Conservation (phyloP, 2,113 vertebrate species). For the Potamarius usumacintae region DNA sequence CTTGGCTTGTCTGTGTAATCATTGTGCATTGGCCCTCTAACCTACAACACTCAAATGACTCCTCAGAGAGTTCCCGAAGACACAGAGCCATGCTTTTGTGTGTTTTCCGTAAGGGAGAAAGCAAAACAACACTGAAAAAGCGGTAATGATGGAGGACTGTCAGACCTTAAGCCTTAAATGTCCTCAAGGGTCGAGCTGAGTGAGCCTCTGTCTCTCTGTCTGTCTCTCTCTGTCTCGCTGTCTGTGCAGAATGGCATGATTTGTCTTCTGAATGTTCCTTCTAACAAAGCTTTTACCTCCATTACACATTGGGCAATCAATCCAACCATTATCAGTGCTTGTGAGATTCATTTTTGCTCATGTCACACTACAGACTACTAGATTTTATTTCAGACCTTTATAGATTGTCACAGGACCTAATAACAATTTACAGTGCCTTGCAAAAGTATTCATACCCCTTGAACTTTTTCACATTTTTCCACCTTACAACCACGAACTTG, state of each 20-base stretch:
- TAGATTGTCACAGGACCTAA: neutral
- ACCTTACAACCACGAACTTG: too few relatives aligned
- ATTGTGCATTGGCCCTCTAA: neutral
- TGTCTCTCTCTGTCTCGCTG: constrained; percentile 1
- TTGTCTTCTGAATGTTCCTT: constrained; percentile 27
- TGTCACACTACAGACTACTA: neutral
- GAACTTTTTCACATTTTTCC: too few relatives aligned
- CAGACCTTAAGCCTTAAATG: constrained; percentile 22
- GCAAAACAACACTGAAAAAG: constrained; percentile 28
- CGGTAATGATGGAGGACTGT: constrained; percentile 40
- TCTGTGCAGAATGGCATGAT: constrained; percentile 6
- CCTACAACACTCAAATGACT: constrained; percentile 7
- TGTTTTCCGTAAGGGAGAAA: neutral
- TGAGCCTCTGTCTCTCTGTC: neutral
- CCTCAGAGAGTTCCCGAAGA: neutral
- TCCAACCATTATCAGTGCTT: constrained; percentile 18
- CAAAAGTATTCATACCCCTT: too few relatives aligned
- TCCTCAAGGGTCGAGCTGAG: neutral
- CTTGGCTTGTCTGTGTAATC: constrained; percentile 33
- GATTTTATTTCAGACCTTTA: neutral
- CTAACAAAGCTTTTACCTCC: constrained; percentile 31
- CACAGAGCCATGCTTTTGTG: constrained; percentile 7
- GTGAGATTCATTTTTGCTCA: constrained; percentile 1
- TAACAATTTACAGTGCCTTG: neutral
- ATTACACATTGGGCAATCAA: constrained; percentile 10